Evolutionary conservation across 2,113 vertebrate species (phyloP).

Genomic region (Crotalus tigris): DNA sequence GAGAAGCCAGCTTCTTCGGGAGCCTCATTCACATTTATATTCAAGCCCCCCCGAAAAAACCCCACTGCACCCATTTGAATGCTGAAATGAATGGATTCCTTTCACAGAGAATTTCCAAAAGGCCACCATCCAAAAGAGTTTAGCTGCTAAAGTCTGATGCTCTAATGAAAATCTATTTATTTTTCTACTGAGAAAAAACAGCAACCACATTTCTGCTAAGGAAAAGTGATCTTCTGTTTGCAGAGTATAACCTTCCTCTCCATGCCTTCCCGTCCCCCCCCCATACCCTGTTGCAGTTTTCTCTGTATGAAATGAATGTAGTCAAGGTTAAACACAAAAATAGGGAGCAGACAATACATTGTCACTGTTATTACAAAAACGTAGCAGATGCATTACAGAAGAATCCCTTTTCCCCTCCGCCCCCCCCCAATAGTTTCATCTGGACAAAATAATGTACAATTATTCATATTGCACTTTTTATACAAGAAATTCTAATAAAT

Average conservation of each 20-base stretch:
- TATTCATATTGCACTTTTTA: slow-evolving; percentile 87
- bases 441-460: slow-evolving; percentile 76
- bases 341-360: slow-evolving; percentile 40
- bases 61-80: background rate
- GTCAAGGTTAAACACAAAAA: slow-evolving; percentile 63
- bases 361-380: slow-evolving; percentile 62
- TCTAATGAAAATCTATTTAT: slow-evolving; percentile 12
- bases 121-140: slow-evolving; percentile 8
- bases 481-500: slow-evolving; percentile 92
- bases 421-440: slow-evolving; percentile 61
- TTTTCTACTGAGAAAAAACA: slow-evolving; percentile 43
- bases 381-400: slow-evolving; percentile 60
- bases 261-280: background rate
- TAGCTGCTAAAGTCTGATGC: slow-evolving; percentile 34
- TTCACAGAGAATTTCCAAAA: background rate
- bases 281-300: slow-evolving; percentile 39
- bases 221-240: slow-evolving; percentile 17
- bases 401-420: background rate
- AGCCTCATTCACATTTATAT: background rate
- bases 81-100: background rate
- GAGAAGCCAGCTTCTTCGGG: background rate
- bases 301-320: slow-evolving; percentile 54
- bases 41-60: background rate
- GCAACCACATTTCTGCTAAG: slow-evolving; percentile 34
- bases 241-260: slow-evolving; percentile 19